phyloP scores from a whole-genome alignment of 1,140 invertebrate genomes.

The Helicoverpa zea region DNA sequence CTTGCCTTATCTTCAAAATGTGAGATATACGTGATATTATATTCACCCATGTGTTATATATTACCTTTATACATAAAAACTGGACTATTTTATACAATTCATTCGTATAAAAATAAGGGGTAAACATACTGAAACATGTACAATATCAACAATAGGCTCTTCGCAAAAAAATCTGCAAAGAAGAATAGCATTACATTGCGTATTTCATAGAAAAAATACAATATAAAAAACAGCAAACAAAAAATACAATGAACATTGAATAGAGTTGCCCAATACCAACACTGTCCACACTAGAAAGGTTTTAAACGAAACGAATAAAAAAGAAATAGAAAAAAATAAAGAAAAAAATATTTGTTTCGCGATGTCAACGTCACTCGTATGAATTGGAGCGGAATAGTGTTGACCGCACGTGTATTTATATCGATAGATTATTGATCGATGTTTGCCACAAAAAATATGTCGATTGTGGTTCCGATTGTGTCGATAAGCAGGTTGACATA shows the following conservation, averaged over 20 bases:
- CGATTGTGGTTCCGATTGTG: conserved; percentile 11
- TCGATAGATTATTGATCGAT: conserved; percentile 38
- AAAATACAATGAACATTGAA: conserved; percentile 15
- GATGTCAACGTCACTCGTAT: conserved; percentile 56
- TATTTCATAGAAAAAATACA: not conserved
- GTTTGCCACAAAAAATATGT: conserved; percentile 4
- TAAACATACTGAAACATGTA: too few species aligned
- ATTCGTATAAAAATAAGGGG: too few species aligned
- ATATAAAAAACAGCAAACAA: not conserved
- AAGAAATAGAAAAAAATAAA: not conserved
- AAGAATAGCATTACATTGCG: not conserved
- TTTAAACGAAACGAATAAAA: not conserved
- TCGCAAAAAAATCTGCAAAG: not conserved
- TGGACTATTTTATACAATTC: too few species aligned
- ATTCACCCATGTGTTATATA: not conserved
- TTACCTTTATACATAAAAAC: too few species aligned
- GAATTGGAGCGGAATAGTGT: conserved; percentile 64
- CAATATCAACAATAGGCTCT: not conserved
- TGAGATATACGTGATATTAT: not conserved
- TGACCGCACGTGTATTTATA: conserved; percentile 34
- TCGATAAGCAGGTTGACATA: conserved; percentile 12
- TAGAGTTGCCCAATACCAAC: conserved; percentile 7
- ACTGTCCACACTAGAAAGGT: conserved; percentile 19
- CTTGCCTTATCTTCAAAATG: conserved; percentile 3
- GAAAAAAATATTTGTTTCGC: conserved; percentile 19